Percentiles rank a stretch among this genome's conserved stretches.
Evolutionary conservation across 2,888 invertebrate species (phyloP).

Genomic region (Arge pagana): DNA sequence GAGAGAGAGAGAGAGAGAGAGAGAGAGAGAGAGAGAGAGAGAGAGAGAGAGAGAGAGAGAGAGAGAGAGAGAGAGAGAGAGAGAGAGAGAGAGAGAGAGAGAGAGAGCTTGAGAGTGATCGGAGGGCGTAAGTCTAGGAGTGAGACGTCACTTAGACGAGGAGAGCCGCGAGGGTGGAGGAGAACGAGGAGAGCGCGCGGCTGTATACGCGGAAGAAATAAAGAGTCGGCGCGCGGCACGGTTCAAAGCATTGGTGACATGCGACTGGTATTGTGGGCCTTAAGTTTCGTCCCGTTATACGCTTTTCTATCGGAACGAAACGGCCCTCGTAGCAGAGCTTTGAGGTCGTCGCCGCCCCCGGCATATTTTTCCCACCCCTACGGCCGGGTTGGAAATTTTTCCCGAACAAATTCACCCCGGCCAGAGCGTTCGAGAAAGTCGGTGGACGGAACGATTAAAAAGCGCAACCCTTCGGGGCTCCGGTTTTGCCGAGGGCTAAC

Average conservation of each 20-base stretch:
- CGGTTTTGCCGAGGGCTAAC: no score
- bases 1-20: constrained; percentile 28
- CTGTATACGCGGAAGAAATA: constrained; percentile 35
- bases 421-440: no score
- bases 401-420: no score
- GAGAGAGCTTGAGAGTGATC: not conserved
- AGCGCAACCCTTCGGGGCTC: no score
- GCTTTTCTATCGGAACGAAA: constrained; percentile 46
- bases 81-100: not conserved
- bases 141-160: no score
- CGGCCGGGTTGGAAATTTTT: no score
- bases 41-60: constrained; percentile 21
- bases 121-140: no score
- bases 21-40: constrained; percentile 20
- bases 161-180: constrained; percentile 5
- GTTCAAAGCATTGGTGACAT: constrained; percentile 51
- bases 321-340: constrained; percentile 41
- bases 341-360: constrained; percentile 35
- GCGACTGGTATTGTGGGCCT: constrained; percentile 49
- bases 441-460: no score
- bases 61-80: constrained; percentile 8
- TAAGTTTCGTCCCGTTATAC: constrained; percentile 37
- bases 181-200: constrained; percentile 31
- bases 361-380: no score
- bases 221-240: constrained; percentile 42